Conservation (phyloP, 2,113 vertebrate genomes). For the Nannospalax galili region DNA sequence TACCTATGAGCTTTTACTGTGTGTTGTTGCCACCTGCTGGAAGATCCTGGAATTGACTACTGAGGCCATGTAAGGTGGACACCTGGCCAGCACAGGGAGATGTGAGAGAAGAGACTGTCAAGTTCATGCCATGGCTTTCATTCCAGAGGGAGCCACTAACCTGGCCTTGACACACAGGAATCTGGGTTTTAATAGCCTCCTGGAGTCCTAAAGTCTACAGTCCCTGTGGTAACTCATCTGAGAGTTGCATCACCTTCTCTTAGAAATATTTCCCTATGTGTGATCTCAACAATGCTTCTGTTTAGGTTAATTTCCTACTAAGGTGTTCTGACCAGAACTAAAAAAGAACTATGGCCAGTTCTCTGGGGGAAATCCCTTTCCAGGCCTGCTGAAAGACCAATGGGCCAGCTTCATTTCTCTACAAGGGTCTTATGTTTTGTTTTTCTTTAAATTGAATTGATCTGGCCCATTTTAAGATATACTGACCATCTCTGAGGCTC, state of each 20-base stretch:
- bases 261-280: constrained; percentile 69
- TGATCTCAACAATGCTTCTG: constrained; percentile 48
- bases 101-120: constrained; percentile 62
- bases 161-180: constrained; percentile 52
- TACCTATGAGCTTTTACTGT: constrained; percentile 7
- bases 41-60: neutral
- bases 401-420: neutral
- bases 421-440: neutral
- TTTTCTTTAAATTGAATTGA: constrained; percentile 55
- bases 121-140: constrained; percentile 20
- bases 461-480: neutral
- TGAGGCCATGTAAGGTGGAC: neutral
- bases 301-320: constrained; percentile 63
- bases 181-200: constrained; percentile 64
- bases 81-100: constrained; percentile 37
- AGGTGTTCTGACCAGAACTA: constrained; percentile 56
- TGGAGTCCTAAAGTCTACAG: constrained; percentile 66
- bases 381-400: neutral
- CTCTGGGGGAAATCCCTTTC: neutral
- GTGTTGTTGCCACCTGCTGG: constrained; percentile 77
- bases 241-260: constrained; percentile 66
- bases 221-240: constrained; percentile 63
- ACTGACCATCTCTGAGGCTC: neutral
- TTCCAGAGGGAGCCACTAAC: constrained; percentile 62
- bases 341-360: constrained; percentile 35